These are phyloP conservation scores for Xyrauchen texanus DNA, from an alignment of 2,113 vertebrate genomes.

Conservation along the genomic window DNA sequence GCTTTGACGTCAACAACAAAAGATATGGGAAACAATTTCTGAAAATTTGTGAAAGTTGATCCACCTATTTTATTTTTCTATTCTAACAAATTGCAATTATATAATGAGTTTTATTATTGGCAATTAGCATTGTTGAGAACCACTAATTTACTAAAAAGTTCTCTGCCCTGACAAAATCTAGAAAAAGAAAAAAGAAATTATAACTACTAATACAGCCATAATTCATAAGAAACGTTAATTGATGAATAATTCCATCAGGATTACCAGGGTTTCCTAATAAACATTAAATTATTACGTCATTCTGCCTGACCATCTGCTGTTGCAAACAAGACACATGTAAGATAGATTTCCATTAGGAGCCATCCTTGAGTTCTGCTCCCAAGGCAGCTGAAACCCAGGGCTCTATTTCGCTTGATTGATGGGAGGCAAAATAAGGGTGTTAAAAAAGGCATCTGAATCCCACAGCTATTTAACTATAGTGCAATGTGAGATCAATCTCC, in stretches of 20 bases:
- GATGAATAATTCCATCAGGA: background rate
- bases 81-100: too few species aligned
- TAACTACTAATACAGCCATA: background rate
- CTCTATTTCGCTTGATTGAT: conserved; percentile 44
- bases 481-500: background rate
- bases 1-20: too few species aligned
- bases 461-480: conserved; percentile 7
- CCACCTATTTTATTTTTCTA: too few species aligned
- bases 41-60: too few species aligned
- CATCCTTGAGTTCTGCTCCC: conserved; percentile 27
- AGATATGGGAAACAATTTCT: too few species aligned
- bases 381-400: background rate
- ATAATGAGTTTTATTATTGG: too few species aligned
- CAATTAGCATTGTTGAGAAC: too few species aligned
- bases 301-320: conserved; percentile 14
- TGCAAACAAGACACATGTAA: conserved; percentile 11
- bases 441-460: conserved; percentile 27
- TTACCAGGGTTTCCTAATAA: conserved; percentile 4
- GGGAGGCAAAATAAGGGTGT: background rate
- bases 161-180: background rate
- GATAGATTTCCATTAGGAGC: conserved; percentile 37
- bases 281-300: background rate
- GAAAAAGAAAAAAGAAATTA: too few species aligned
- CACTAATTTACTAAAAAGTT: background rate
- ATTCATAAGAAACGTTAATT: conserved; percentile 2